These are phyloP conservation scores for Cliona cf. orientalis DNA, from an alignment of 37 sponge, comb jelly and placozoan genomes.

Conservation along the genomic window DNA sequence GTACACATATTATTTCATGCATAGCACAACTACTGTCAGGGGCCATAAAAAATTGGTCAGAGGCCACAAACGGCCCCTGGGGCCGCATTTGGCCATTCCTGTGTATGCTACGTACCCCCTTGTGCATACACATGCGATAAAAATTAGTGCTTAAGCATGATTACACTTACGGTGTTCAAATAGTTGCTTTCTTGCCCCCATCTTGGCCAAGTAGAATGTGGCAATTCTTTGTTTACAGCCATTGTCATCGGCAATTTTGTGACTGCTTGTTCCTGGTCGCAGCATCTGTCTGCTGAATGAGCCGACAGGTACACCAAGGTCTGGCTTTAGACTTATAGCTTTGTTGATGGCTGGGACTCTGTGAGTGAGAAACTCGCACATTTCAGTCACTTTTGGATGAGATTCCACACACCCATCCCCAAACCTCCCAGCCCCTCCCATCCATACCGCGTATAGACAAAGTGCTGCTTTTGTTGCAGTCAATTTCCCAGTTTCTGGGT, in stretches of 20 bases:
- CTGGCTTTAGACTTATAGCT: neutral
- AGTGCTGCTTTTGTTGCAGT: slow-evolving; percentile 6
- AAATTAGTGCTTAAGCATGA: too few species aligned
- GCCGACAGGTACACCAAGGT: neutral
- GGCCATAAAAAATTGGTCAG: too few species aligned
- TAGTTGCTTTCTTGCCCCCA: neutral
- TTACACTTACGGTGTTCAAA: neutral
- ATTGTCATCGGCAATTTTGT: neutral
- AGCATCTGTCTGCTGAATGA: neutral
- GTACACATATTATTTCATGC: too few species aligned
- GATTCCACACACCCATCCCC: neutral
- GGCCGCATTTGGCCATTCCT: too few species aligned
- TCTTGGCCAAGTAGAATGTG: neutral
- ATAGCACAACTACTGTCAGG: too few species aligned
- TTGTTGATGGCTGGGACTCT: neutral
- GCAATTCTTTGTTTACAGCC: neutral
- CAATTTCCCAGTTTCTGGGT: slow-evolving; percentile 18
- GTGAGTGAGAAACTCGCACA: neutral
- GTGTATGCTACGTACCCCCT: too few species aligned
- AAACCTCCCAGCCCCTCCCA: too few species aligned
- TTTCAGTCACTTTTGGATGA: neutral
- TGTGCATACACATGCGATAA: too few species aligned
- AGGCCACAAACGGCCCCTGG: too few species aligned
- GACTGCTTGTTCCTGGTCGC: neutral
- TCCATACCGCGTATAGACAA: too few species aligned